Evolutionary conservation across 2,113 vertebrate genomes (phyloP).

Genomic region (Festucalex cinctus): DNA sequence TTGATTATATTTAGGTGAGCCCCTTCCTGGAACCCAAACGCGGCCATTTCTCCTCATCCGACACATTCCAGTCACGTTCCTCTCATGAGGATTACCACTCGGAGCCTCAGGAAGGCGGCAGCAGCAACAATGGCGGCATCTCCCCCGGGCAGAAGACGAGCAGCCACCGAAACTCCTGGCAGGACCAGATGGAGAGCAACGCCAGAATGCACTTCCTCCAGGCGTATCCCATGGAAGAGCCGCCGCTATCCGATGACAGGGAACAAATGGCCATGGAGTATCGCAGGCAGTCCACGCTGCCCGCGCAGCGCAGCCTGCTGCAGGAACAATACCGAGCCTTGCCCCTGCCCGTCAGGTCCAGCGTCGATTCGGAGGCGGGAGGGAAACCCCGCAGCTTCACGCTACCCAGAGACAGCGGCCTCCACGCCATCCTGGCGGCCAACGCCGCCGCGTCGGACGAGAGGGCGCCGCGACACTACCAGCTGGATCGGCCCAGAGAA

Average conservation of each 20-base stretch:
- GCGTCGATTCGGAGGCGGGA: conserved; percentile 61
- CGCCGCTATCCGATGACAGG: conserved; percentile 76
- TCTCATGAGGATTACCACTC: conserved; percentile 90
- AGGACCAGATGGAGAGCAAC: conserved; percentile 93
- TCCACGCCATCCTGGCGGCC: conserved; percentile 87
- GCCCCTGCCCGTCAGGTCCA: conserved; percentile 66
- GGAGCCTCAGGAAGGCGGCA: conserved; percentile 73
- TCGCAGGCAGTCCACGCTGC: conserved; percentile 90
- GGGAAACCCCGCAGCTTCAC: conserved; percentile 92
- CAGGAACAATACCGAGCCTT: conserved; percentile 89
- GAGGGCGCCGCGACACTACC: conserved; percentile 76
- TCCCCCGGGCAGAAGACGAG: conserved; percentile 84
- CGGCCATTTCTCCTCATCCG: conserved; percentile 88
- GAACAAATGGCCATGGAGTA: conserved; percentile 83
- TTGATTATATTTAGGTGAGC: conserved; percentile 66
- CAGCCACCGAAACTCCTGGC: conserved; percentile 92
- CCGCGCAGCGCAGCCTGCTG: conserved; percentile 86
- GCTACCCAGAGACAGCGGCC: conserved; percentile 90
- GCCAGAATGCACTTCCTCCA: conserved; percentile 93
- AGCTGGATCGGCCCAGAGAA: conserved; percentile 72
- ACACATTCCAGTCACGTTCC: conserved; percentile 93
- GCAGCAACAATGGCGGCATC: conserved; percentile 67
- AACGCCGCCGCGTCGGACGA: conserved; percentile 75
- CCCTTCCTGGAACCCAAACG: conserved; percentile 93
- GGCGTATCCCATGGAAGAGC: conserved; percentile 88